These are phyloP conservation scores for Encarsia formosa DNA, from an alignment of 2,888 invertebrate genomes.

Conservation along the genomic window DNA sequence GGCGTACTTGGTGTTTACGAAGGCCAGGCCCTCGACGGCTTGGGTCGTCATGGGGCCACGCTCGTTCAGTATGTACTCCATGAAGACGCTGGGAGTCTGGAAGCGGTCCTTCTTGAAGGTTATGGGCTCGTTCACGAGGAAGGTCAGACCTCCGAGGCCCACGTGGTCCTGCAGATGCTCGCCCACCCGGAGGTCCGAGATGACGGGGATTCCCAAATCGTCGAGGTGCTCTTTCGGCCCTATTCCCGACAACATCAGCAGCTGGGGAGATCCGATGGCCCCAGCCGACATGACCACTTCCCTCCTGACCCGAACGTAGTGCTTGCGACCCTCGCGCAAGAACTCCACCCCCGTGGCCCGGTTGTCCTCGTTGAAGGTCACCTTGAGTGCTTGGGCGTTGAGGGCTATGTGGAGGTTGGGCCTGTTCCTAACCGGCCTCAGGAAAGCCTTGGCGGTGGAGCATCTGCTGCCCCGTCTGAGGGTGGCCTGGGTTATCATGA, in stretches of 20 bases:
- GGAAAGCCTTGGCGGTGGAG: conserved; percentile 80
- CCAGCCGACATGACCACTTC: conserved; percentile 86
- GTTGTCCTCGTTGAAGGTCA: conserved; percentile 66
- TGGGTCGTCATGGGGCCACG: conserved; percentile 77
- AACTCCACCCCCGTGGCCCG: conserved; percentile 76
- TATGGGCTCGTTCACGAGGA: conserved; percentile 75
- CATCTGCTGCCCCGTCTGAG: conserved; percentile 80
- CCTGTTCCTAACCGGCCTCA: conserved; percentile 74
- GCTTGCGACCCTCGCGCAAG: conserved; percentile 61
- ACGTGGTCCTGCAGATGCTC: conserved; percentile 86
- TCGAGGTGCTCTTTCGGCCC: conserved; percentile 74
- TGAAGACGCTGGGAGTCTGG: conserved; percentile 70
- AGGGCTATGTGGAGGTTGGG: conserved; percentile 76
- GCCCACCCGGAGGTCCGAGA: conserved; percentile 74
- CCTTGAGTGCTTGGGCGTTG: conserved; percentile 68
- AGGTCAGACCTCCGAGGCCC: conserved; percentile 79
- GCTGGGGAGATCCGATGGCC: conserved; percentile 81
- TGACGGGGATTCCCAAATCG: conserved; percentile 67
- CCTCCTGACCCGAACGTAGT: conserved; percentile 65
- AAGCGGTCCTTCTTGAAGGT: conserved; percentile 74
- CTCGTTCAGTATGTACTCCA: conserved; percentile 78
- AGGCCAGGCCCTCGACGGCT: conserved; percentile 83
- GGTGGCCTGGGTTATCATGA: conserved; percentile 83
- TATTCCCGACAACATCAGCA: conserved; percentile 87
- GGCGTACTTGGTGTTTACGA: conserved; percentile 83